Evolutionary conservation across 2,888 invertebrate species (phyloP).

Genomic region (Anarsia innoxiella): DNA sequence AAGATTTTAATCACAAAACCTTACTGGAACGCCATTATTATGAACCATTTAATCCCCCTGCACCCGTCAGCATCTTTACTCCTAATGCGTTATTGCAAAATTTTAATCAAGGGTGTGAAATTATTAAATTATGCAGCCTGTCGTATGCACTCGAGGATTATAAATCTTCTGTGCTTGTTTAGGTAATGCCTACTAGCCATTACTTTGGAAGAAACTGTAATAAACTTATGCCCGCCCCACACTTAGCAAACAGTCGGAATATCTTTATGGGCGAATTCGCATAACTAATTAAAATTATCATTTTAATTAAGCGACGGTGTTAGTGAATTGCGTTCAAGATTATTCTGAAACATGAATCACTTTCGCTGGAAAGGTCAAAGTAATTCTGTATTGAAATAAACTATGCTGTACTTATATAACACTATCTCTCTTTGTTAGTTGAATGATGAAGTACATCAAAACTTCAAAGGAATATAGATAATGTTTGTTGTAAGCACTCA

Average conservation of each 20-base stretch:
- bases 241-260: slow-evolving; percentile 32
- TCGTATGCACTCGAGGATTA: slow-evolving; percentile 63
- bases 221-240: slow-evolving; percentile 24
- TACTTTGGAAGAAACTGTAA: too few relatives aligned
- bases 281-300: slow-evolving; percentile 13
- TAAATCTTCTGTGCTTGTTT: slow-evolving; percentile 63
- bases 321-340: too few relatives aligned
- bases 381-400: too few relatives aligned
- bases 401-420: too few relatives aligned
- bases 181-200: slow-evolving; percentile 33
- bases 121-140: slow-evolving; percentile 74
- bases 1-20: slow-evolving; percentile 65
- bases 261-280: slow-evolving; percentile 18
- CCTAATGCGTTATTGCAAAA: slow-evolving; percentile 70
- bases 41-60: slow-evolving; percentile 70
- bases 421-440: too few relatives aligned
- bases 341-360: too few relatives aligned
- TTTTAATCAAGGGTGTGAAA: slow-evolving; percentile 72
- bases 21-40: slow-evolving; percentile 67
- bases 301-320: too few relatives aligned
- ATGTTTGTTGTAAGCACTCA: too few relatives aligned
- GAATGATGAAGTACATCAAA: too few relatives aligned
- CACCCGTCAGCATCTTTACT: slow-evolving; percentile 62
- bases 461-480: too few relatives aligned
- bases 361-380: too few relatives aligned